Evolutionary conservation across 2,888 invertebrate species (phyloP), one percentile per base, ranked within the genome.

Genomic region (Idaea aversata): DNA sequence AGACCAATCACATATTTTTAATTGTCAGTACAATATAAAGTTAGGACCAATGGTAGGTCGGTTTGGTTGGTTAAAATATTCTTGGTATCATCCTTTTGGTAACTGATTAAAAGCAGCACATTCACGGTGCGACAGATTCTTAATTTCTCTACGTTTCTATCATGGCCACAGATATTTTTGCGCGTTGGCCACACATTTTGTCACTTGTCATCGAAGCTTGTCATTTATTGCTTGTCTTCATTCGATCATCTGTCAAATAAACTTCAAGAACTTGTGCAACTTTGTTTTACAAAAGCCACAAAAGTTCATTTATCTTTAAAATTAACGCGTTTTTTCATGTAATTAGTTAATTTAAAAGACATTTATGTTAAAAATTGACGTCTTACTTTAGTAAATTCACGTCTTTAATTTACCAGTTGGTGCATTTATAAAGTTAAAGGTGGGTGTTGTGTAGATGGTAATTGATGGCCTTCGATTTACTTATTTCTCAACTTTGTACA

Each of bases 401-500:
- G 6, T 47, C 13, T 67, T 67, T 66, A 65, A 77, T 73, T 74
- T 70, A 75, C 69, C 64, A 69, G 62, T 38, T 63, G 63, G 15
- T 63, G 47, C 65, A 34, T 67, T 70, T 63, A 71, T 68, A 63
- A 69, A 68, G 71, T 76, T 70, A 25, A 75, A 82, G 78, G 83
- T 85, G 82, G 77, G 80, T 76, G 72, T 72, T 76, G 71, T 75
- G 72, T 67, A 71, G 74, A 80, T 76, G 47, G 68, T 80, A 84
- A 80, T 88, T 85, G 87, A 80, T 86, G 90, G 88, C 91, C 91
- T 91, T 90, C 91, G 81, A 80, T 80, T 81, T 77, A 78, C 84
- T 82, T 88, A 89, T 91, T 91, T 90, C 90, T 84, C 83, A 90
- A 90, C 86, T 84, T 85, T 75, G 81, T 77, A 79, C 78, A 73